phyloP scores from a whole-genome alignment of 2,888 invertebrate genomes.

The Torymus texanus region DNA sequence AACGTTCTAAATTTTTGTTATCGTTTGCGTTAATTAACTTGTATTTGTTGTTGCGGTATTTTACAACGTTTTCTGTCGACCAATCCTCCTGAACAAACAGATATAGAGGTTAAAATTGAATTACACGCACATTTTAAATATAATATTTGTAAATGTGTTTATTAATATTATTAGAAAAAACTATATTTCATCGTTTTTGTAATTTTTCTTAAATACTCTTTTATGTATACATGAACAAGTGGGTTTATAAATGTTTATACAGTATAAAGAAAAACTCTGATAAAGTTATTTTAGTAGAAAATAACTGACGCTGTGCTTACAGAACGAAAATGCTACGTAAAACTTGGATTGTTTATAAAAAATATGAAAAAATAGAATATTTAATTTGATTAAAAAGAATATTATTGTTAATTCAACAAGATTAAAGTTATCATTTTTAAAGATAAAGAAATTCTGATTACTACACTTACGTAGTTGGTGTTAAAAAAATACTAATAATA shows the following conservation, averaged over 20 bases:
- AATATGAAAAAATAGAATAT: neutral
- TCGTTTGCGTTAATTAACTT: slow-evolving; percentile 66
- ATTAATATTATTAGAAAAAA: too few species aligned
- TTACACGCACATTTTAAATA: too few species aligned
- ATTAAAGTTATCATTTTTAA: slow-evolving; percentile 23
- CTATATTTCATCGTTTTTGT: too few species aligned
- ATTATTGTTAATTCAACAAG: slow-evolving; percentile 20
- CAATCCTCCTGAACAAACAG: slow-evolving; percentile 70
- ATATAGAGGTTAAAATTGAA: neutral
- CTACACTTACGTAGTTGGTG: neutral
- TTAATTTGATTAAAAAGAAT: neutral
- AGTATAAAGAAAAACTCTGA: neutral
- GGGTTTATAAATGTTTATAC: too few species aligned
- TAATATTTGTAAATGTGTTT: too few species aligned
- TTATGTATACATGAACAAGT: too few species aligned
- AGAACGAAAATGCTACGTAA: neutral
- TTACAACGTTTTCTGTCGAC: slow-evolving; percentile 69
- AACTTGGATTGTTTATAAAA: neutral
- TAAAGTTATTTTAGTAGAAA: neutral
- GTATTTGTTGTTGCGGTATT: slow-evolving; percentile 71
- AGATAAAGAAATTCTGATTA: slow-evolving; percentile 22
- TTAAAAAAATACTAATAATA: slow-evolving; percentile 19
- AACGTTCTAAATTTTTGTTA: slow-evolving; percentile 68
- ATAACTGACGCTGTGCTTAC: neutral
- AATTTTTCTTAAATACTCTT: too few species aligned